These are phyloP conservation scores for Hetaerina titia DNA, from an alignment of 2,888 invertebrate species.

Conservation along the genomic window DNA sequence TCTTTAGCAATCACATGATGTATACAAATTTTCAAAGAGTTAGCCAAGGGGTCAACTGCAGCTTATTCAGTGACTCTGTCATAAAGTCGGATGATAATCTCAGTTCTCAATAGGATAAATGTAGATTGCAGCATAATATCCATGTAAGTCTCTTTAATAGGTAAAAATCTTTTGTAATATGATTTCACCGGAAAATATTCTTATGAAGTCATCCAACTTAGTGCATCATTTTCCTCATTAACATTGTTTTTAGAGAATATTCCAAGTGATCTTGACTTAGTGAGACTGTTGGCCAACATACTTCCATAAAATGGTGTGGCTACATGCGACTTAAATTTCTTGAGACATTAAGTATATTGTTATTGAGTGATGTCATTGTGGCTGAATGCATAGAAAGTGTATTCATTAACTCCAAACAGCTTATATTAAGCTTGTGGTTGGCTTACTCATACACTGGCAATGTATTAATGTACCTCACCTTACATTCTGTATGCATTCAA, in stretches of 20 bases:
- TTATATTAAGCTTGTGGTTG: background rate
- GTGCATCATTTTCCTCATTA: background rate
- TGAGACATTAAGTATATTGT: background rate
- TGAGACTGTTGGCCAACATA: background rate
- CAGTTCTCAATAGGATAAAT: background rate
- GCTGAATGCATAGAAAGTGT: background rate
- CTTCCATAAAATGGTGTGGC: background rate
- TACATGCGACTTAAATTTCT: background rate
- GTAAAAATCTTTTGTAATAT: background rate
- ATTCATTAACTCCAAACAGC: background rate
- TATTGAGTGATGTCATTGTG: background rate
- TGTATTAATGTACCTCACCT: background rate
- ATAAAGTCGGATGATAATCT: background rate
- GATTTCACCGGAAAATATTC: background rate
- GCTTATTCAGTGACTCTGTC: background rate
- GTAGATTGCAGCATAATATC: background rate
- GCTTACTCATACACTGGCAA: background rate
- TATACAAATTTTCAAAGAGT: background rate
- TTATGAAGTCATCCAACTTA: background rate
- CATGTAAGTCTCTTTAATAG: background rate
- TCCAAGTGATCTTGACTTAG: background rate
- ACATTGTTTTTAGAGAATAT: background rate
- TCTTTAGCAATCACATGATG: background rate
- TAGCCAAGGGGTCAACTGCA: background rate
- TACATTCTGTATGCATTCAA: background rate